Evolutionary conservation across 1,140 invertebrate species (phyloP).

Genomic region (Vanessa atalanta): DNA sequence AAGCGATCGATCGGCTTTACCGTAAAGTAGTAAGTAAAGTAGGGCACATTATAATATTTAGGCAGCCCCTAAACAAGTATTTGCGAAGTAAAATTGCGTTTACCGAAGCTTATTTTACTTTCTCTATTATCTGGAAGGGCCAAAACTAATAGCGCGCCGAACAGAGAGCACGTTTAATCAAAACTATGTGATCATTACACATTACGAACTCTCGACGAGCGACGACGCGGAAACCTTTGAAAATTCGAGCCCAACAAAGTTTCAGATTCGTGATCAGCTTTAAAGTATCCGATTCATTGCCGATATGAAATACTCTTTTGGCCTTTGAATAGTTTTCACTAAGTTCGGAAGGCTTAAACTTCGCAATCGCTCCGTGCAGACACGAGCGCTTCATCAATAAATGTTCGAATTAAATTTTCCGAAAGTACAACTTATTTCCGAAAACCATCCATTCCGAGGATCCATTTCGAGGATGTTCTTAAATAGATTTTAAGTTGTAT

Average conservation of each 20-base stretch:
- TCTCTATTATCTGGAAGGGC: slow-evolving; percentile 37
- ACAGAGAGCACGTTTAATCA: slow-evolving; percentile 30
- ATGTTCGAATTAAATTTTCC: slow-evolving; percentile 4
- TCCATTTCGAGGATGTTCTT: not conserved
- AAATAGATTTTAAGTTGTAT: too few species aligned
- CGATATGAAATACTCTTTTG: slow-evolving; percentile 31
- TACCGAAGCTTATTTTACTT: slow-evolving; percentile 45
- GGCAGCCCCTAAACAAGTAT: slow-evolving; percentile 50
- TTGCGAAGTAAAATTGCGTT: slow-evolving; percentile 58
- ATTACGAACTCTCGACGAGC: not conserved
- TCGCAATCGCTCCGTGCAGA: not conserved
- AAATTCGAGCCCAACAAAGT: slow-evolving; percentile 17
- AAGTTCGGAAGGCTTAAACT: slow-evolving; percentile 20
- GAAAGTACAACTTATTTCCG: slow-evolving; percentile 7
- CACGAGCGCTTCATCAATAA: slow-evolving; percentile 6
- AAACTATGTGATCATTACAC: slow-evolving; percentile 15
- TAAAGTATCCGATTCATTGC: slow-evolving; percentile 29
- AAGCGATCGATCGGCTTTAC: slow-evolving; percentile 28
- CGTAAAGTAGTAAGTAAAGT: slow-evolving; percentile 41
- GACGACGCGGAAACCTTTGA: slow-evolving; percentile 25
- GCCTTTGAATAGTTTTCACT: slow-evolving; percentile 28
- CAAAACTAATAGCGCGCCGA: slow-evolving; percentile 33
- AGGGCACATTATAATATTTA: slow-evolving; percentile 41
- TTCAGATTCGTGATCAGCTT: slow-evolving; percentile 24
- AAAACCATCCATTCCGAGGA: not conserved